phyloP scores from a whole-genome alignment of 1,140 invertebrate genomes.

The Coelopa frigida region DNA sequence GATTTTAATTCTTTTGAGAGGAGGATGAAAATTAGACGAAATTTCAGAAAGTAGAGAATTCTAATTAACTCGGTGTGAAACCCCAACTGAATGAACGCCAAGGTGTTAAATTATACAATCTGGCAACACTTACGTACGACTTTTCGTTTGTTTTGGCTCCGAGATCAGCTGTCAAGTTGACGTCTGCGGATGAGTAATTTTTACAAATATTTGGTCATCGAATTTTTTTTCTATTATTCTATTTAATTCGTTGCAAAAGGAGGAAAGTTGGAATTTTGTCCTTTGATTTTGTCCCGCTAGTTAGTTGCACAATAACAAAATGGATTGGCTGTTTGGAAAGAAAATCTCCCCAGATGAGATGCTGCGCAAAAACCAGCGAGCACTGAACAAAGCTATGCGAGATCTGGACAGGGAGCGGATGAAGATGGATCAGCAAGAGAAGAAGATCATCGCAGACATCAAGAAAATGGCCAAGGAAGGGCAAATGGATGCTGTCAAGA shows the following conservation, averaged over 20 bases:
- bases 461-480: constrained; percentile 99
- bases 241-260: too few relatives aligned
- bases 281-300: constrained; percentile 1
- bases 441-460: constrained; percentile 97
- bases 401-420: constrained; percentile 90
- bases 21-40: too few relatives aligned
- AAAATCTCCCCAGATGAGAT: constrained; percentile 96
- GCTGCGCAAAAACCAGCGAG: constrained; percentile 95
- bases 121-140: too few relatives aligned
- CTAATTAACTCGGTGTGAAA: too few relatives aligned
- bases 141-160: too few relatives aligned
- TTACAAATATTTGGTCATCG: constrained; percentile 4
- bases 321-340: constrained; percentile 98
- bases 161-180: too few relatives aligned
- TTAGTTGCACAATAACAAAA: constrained; percentile 31
- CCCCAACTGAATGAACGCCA: too few relatives aligned
- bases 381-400: constrained; percentile 97
- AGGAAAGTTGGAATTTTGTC: too few relatives aligned
- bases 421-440: constrained; percentile 98
- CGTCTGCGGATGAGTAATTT: constrained; percentile 8
- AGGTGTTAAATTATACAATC: too few relatives aligned
- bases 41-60: too few relatives aligned
- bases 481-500: constrained; percentile 99
- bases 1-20: too few relatives aligned
- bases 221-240: background rate